Conservation (phyloP, 2,113 vertebrate species). For the Canis aureus region DNA sequence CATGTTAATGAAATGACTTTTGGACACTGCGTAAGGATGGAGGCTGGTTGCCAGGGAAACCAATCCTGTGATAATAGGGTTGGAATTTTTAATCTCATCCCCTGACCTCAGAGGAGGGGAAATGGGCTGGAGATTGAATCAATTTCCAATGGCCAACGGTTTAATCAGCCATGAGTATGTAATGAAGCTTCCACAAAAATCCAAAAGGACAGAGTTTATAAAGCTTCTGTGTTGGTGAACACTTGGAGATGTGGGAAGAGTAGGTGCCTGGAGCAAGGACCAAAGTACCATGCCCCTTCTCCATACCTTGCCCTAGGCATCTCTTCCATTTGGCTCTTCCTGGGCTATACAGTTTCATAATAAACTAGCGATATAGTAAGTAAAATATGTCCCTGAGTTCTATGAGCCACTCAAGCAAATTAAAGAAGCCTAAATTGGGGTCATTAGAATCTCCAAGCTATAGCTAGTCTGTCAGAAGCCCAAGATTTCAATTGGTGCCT, state of each 20-base stretch:
- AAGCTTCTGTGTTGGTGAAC: not conserved
- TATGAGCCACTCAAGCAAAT: not conserved
- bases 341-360: not conserved
- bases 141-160: not conserved
- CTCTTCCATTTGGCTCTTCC: not conserved
- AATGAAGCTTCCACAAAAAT: not conserved
- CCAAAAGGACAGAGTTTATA: not conserved
- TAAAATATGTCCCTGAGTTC: not conserved
- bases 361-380: not conserved
- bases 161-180: too few relatives aligned
- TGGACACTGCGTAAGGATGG: too few relatives aligned
- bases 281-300: not conserved
- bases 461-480: too few relatives aligned
- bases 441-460: not conserved
- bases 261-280: fast-evolving
- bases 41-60: not conserved
- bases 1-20: not conserved
- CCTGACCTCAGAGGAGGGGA: not conserved
- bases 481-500: not conserved
- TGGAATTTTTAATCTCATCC: not conserved
- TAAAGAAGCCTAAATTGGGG: not conserved
- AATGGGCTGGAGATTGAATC: not conserved
- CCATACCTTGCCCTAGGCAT: not conserved
- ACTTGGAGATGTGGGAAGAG: not conserved
- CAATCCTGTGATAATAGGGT: not conserved